These are phyloP conservation scores for Tangara arthus DNA, from an alignment of 2,797 vertebrate genomes.

Conservation along the genomic window DNA sequence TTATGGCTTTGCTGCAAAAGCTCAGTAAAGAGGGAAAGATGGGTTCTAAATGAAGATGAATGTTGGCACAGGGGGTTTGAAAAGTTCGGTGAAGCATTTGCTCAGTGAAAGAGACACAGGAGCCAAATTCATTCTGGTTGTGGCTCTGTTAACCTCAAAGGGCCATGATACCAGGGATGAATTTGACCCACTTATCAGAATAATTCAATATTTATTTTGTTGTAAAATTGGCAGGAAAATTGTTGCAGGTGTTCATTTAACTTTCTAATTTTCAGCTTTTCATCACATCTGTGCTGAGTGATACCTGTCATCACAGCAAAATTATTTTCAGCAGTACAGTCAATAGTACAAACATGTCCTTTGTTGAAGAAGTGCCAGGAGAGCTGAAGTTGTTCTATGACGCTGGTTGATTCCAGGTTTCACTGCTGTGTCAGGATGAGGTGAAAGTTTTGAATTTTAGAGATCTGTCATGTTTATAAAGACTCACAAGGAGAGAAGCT, in stretches of 20 bases:
- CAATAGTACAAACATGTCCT: constrained; percentile 50
- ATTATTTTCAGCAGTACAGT: constrained; percentile 66
- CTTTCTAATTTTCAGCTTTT: constrained; percentile 63
- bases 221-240: constrained; percentile 60
- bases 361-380: constrained; percentile 65
- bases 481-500: not conserved
- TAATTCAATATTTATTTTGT: constrained; percentile 62
- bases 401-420: constrained; percentile 32
- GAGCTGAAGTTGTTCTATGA: constrained; percentile 1
- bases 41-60: constrained; percentile 60
- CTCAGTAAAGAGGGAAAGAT: not conserved
- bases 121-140: constrained; percentile 10
- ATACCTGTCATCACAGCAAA: constrained; percentile 64
- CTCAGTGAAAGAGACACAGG: not conserved
- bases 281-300: constrained; percentile 64
- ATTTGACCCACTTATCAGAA: constrained; percentile 61
- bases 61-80: constrained; percentile 26
- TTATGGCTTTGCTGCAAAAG: constrained; percentile 26
- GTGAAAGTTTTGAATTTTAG: not conserved
- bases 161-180: constrained; percentile 40
- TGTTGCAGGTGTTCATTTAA: constrained; percentile 67
- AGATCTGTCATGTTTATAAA: not conserved
- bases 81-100: constrained; percentile 24
- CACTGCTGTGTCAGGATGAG: not conserved
- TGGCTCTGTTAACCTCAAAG: constrained; percentile 7